phyloP scores from a whole-genome alignment of 2,113 vertebrate species.

The Clarias magur region DNA sequence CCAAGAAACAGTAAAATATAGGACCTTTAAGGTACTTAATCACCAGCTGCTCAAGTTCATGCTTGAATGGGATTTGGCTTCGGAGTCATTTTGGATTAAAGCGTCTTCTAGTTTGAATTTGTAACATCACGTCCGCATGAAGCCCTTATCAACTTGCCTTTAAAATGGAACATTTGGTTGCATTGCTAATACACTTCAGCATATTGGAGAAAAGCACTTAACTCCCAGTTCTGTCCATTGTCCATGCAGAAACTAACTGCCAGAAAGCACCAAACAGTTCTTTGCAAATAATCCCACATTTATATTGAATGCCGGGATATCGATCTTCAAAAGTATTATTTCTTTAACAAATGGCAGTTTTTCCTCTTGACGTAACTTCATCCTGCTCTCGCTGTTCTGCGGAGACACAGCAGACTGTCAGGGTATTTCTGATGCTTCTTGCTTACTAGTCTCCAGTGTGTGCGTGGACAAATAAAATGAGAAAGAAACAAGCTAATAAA shows the following conservation, averaged over 20 bases:
- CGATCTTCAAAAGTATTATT: not conserved
- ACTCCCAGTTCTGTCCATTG: not conserved
- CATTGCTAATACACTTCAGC: not conserved
- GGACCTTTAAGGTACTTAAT: not conserved
- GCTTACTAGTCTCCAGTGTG: not conserved
- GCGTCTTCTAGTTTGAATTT: not conserved
- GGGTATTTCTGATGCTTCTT: conserved; percentile 43
- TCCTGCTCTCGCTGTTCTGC: conserved; percentile 14
- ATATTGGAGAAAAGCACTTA: too few species aligned
- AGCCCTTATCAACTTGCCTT: not conserved
- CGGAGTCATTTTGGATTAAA: not conserved
- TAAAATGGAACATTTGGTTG: not conserved
- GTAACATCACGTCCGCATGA: not conserved
- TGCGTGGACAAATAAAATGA: too few species aligned
- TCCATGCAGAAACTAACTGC: not conserved
- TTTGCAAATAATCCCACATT: not conserved
- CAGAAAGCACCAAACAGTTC: not conserved
- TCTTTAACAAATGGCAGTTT: conserved; percentile 27
- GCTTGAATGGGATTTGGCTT: not conserved
- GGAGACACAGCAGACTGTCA: conserved; percentile 13
- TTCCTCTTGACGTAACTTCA: not conserved
- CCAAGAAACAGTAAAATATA: too few species aligned
- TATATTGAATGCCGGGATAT: conserved; percentile 21
- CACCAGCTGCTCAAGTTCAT: not conserved
- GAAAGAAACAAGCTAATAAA: too few species aligned